Evolutionary conservation across 2,113 vertebrate genomes (phyloP), one percentile per base, ranked within the genome.

Genomic region (Gasterosteus aculeatus): DNA sequence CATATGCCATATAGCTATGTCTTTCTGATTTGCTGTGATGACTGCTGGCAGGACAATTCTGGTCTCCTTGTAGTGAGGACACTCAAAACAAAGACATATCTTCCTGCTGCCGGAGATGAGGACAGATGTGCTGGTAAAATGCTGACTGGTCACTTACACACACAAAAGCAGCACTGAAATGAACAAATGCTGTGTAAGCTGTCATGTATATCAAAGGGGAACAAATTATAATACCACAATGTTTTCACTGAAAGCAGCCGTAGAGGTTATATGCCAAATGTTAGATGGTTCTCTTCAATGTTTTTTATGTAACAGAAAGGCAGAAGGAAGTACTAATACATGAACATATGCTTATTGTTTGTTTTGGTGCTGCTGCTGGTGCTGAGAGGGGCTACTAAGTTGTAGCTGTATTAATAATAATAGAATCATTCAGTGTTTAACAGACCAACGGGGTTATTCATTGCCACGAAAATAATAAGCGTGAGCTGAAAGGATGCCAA

Each of bases 81-180:
- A 41, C 69, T 35, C 33, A 16, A 71, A 12, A 73, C 62, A 73
- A 53, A 78, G 65, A 81, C 74, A 57, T 69, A 80, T 79, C 78
- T 54, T 77, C 71, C 19, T 64, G n/a, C 72, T 42, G 35, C 51
- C 66, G 10, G 53, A 56, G 58, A 77, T 77, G 69, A 53, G 70
- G 87, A 84, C 38, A 44, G 71, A 85, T 77, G 66, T 60, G 56
- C 38, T 18, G 54, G 72, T 29, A 82, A 85, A 76, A 69, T 56
- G 79, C 87, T 81, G 81, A 83, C 44, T 71, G 47, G 73, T 15
- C 67, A 68, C 54, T 53, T 29, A 66, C 9, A 56, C 57, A 46
- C 64, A 68, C 72, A 57, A 3, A 69, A 7, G 38, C n/a, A 39
- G 31, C 22, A 62, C 18, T 56, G 44, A 47, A 62, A 29, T 53